Percentiles rank a stretch among this genome's conserved stretches.
Evolutionary conservation across 1,140 invertebrate genomes (phyloP).

Genomic region (Sycobia sp.): DNA sequence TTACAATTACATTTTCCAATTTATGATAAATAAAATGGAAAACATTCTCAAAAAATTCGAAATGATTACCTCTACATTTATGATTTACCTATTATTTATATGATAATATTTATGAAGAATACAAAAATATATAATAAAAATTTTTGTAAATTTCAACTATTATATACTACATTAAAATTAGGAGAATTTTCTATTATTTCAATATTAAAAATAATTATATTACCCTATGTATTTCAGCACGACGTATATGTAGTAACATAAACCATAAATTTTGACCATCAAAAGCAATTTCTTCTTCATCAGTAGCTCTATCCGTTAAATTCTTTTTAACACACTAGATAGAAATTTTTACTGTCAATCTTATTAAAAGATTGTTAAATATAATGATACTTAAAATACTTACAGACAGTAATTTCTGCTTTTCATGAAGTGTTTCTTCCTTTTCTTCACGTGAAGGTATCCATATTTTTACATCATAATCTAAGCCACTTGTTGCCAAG

Average conservation of each 20-base stretch:
- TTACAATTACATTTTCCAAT: no score
- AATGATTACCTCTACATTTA: no score
- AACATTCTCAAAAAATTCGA: no score
- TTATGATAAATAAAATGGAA: no score
- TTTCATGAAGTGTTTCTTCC: slow-evolving; percentile 60
- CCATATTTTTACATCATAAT: slow-evolving; percentile 94
- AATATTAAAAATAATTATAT: background rate
- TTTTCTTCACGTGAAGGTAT: slow-evolving; percentile 70
- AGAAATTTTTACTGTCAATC: slow-evolving; percentile 19
- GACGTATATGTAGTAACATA: slow-evolving; percentile 61
- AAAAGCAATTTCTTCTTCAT: slow-evolving; percentile 57
- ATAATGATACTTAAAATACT: slow-evolving; percentile 23
- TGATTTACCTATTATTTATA: no score
- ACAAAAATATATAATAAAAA: background rate
- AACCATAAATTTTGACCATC: slow-evolving; percentile 67
- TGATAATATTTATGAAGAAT: no score
- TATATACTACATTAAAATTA: background rate
- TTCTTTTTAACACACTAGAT: slow-evolving; percentile 58
- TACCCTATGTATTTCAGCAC: slow-evolving; percentile 10
- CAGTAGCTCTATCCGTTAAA: slow-evolving; percentile 54
- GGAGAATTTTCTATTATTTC: no score
- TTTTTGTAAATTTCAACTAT: background rate
- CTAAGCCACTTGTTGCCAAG: slow-evolving; percentile 88
- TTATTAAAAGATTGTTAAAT: slow-evolving; percentile 13
- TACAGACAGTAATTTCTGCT: slow-evolving; percentile 62